Percentiles rank a stretch among this genome's conserved stretches.
These are phyloP conservation scores for Sycobia sp. DNA, from an alignment of 1,140 invertebrate genomes.

Conservation along the genomic window DNA sequence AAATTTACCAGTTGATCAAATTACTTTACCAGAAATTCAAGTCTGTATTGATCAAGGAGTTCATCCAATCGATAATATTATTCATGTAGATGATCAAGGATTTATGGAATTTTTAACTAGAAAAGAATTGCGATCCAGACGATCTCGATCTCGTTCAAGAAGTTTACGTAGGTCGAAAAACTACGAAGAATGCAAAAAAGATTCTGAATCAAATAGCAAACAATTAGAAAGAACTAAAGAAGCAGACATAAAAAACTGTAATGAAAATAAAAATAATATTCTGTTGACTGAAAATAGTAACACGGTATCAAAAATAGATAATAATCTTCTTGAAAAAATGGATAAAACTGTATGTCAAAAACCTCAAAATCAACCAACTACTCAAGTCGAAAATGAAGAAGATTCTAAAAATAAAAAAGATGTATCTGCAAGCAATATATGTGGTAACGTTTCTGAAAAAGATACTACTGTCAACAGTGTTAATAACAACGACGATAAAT, in stretches of 20 bases:
- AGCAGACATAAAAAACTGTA: background rate
- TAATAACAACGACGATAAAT: too few species aligned
- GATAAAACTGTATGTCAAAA: background rate
- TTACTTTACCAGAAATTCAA: constrained; percentile 54
- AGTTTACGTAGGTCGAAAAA: constrained; percentile 36
- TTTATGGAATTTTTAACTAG: constrained; percentile 60
- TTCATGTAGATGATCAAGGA: constrained; percentile 60
- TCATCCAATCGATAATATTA: constrained; percentile 50
- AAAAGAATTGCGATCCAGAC: constrained; percentile 54
- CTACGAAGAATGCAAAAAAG: constrained; percentile 2
- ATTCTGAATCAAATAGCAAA: background rate
- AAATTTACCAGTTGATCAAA: background rate
- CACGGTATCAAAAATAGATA: background rate
- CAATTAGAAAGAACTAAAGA: background rate
- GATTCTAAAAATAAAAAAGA: too few species aligned
- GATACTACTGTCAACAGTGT: too few species aligned
- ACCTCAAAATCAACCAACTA: background rate
- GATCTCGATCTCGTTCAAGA: constrained; percentile 58
- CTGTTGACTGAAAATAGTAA: background rate
- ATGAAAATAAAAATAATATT: background rate
- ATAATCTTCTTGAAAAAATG: background rate
- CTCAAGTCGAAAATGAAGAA: background rate
- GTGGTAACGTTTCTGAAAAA: too few species aligned
- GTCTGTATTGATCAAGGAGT: constrained; percentile 54
- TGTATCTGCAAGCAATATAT: too few species aligned